Evolutionary conservation across 1,140 invertebrate species (phyloP), one percentile per base, ranked within the genome.

Genomic region (Asbolus verrucosus): DNA sequence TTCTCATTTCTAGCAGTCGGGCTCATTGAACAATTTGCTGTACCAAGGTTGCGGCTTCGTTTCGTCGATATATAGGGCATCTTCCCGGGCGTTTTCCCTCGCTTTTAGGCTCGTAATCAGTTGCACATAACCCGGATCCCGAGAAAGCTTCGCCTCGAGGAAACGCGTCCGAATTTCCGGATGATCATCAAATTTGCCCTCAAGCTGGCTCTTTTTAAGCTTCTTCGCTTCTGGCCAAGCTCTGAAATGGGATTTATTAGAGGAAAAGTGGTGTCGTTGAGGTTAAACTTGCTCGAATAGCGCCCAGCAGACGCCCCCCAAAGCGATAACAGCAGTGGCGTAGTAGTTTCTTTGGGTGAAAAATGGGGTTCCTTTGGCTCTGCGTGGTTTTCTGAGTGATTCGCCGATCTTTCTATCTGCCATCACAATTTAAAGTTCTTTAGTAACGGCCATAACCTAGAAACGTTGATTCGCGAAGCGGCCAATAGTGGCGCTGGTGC

Each of bases 351-450:
- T 76, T 33, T 79, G 75, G 67, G 50, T 75, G 65, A 77, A 81
- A 61, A 83, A 82, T 15, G 85, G 85, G 31, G 85, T 85, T 68
- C 85, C 85, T 77, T 80, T 81, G 67, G 84, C 73, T 79, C 81
- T 78, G 75, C 84, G 82, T 67, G 85, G 84, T 81, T 86, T 86
- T 75, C 84, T 66, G 19, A 77, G 61, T 71, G 65, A 77, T 62
- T 76, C 67, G 39, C 78, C 75, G 15, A 79, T 75, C 62, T 77
- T 78, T 76, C 73, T 76, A 70, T 79, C 72, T 67, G 68, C 76
- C 77, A 79, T 79, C 77, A 65, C 71, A 70, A 84, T 81, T 9
- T 11, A 9, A 41, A 2, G 18, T 54, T 54, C 27, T 19, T 24
- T n/a, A n/a, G n/a, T n/a, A n/a, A n/a, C n/a, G n/a, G n/a, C n/a